These are phyloP conservation scores for Zaprionus inermis DNA, from an alignment of 1,140 invertebrate species.

Conservation along the genomic window DNA sequence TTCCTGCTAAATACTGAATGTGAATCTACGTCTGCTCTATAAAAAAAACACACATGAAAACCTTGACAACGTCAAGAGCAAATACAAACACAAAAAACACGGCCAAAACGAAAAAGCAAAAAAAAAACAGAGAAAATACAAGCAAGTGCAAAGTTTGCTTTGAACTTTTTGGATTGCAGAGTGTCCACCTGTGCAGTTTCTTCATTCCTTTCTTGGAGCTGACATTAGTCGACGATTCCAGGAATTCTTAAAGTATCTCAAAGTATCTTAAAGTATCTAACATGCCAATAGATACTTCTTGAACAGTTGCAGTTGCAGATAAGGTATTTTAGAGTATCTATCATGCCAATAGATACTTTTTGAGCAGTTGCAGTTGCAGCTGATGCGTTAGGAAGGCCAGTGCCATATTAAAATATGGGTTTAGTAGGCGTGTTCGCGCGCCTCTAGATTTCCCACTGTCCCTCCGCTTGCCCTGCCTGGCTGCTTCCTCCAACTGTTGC, in stretches of 20 bases:
- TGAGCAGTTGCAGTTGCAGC: background rate
- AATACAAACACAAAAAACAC: slow-evolving; percentile 41
- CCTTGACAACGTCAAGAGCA: slow-evolving; percentile 75
- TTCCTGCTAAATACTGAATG: slow-evolving; percentile 60
- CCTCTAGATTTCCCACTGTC: slow-evolving; percentile 4
- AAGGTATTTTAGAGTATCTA: no score
- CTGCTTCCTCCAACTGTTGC: slow-evolving; percentile 8
- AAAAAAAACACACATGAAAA: slow-evolving; percentile 55
- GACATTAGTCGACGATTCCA: slow-evolving; percentile 60
- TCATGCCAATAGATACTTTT: slow-evolving; percentile 33
- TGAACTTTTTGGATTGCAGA: slow-evolving; percentile 55
- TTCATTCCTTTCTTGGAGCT: slow-evolving; percentile 24
- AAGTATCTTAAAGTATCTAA: no score
- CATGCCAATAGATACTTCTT: slow-evolving; percentile 34
- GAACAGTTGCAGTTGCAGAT: slow-evolving; percentile 13
- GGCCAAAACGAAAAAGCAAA: slow-evolving; percentile 16
- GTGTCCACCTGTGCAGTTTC: slow-evolving; percentile 76
- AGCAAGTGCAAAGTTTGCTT: slow-evolving; percentile 59
- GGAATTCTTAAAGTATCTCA: slow-evolving; percentile 56
- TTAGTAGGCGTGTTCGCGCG: slow-evolving; percentile 28
- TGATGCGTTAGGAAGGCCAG: no score
- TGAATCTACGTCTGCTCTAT: slow-evolving; percentile 39
- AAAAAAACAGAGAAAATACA: slow-evolving; percentile 14
- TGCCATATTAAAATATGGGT: background rate
- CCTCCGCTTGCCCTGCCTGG: background rate